Evolutionary conservation across 2,888 invertebrate species (phyloP).

Genomic region (Gerosis bhagava): DNA sequence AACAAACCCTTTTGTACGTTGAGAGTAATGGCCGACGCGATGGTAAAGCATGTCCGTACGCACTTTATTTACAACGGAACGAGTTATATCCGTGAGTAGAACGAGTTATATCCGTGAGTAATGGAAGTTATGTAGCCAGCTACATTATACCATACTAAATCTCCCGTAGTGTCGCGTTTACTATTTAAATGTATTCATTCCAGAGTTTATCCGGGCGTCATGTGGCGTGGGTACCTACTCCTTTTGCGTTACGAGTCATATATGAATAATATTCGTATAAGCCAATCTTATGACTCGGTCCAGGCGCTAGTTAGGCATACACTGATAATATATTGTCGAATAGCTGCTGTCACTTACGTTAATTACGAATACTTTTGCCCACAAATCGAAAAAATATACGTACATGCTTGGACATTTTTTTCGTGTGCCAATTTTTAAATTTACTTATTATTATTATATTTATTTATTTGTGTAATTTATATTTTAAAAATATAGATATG

Average conservation of each 20-base stretch:
- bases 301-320: slow-evolving; percentile 20
- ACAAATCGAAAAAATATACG: too few relatives aligned
- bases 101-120: slow-evolving; percentile 74
- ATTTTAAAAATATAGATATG: too few relatives aligned
- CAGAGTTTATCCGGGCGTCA: slow-evolving; percentile 74
- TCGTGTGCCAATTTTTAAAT: too few relatives aligned
- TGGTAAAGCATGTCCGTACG: slow-evolving; percentile 69
- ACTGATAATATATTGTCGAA: slow-evolving; percentile 8
- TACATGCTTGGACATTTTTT: too few relatives aligned
- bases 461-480: too few relatives aligned
- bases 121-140: slow-evolving; percentile 70
- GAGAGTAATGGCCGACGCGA: slow-evolving; percentile 59
- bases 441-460: too few relatives aligned
- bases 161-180: slow-evolving; percentile 73
- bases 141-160: slow-evolving; percentile 76
- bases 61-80: slow-evolving; percentile 74
- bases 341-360: slow-evolving; percentile 5
- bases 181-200: slow-evolving; percentile 82
- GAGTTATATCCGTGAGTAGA: too few relatives aligned
- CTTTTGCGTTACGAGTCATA: slow-evolving; percentile 62
- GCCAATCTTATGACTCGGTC: slow-evolving; percentile 36
- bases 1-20: slow-evolving; percentile 77
- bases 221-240: slow-evolving; percentile 63
- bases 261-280: slow-evolving; percentile 75
- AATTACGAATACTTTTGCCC: too few relatives aligned